Evolutionary conservation across 23 tunicate genomes (phyloP).

Genomic region (Halocynthia roretzi): DNA sequence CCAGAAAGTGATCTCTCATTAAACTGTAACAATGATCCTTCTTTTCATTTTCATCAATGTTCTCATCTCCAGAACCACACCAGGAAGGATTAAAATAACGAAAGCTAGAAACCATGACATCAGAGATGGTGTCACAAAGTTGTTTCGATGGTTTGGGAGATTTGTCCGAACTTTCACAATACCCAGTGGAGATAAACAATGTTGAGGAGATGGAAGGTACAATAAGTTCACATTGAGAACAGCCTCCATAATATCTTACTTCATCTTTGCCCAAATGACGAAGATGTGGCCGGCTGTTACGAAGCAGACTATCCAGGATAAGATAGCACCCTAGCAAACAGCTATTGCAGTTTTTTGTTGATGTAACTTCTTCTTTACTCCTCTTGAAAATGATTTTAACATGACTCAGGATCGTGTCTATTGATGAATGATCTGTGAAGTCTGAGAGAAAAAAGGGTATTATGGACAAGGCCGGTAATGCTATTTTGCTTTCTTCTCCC

Average conservation of each 20-base stretch:
- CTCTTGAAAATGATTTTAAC: background rate
- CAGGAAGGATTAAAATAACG: no score
- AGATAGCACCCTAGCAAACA: background rate
- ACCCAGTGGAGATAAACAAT: no score
- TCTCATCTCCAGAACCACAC: no score
- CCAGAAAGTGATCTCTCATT: background rate
- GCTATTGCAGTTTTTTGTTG: background rate
- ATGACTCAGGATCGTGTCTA: slow-evolving; percentile 8
- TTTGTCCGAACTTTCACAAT: no score
- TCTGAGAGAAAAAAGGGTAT: slow-evolving; percentile 28
- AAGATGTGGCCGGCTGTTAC: background rate
- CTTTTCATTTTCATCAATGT: no score
- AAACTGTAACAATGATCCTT: no score
- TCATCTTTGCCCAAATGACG: no score
- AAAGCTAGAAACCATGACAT: background rate
- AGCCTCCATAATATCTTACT: no score
- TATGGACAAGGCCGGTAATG: background rate
- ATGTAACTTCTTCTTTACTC: background rate
- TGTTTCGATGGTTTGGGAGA: no score
- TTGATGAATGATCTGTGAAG: background rate
- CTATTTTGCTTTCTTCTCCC: slow-evolving; percentile 1
- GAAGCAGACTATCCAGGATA: background rate
- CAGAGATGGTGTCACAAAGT: background rate
- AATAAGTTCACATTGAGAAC: no score
- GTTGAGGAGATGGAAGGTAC: no score